These are phyloP conservation scores for Cotesia congregata DNA, from an alignment of 2,888 invertebrate genomes.

Conservation along the genomic window DNA sequence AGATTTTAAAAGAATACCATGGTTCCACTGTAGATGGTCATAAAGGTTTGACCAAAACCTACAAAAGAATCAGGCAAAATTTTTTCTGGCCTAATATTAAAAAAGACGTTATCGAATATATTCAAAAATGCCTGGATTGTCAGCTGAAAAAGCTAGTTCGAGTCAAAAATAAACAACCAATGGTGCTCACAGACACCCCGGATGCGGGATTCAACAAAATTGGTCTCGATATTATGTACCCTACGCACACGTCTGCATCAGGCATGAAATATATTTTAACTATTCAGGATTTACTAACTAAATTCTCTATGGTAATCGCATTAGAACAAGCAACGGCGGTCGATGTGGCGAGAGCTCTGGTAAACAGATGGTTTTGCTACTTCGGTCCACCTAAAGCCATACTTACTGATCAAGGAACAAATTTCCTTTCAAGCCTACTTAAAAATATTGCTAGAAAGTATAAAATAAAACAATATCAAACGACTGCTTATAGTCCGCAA, in stretches of 20 bases:
- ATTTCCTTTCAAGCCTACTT: conserved; percentile 40
- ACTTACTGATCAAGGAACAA: conserved; percentile 40
- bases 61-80: conserved; percentile 35
- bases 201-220: conserved; percentile 34
- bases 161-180: conserved; percentile 39
- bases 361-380: conserved; percentile 27
- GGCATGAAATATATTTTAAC: conserved; percentile 35
- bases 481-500: conserved; percentile 41
- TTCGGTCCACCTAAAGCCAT: conserved; percentile 38
- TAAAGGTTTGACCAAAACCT: conserved; percentile 44
- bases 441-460: conserved; percentile 34
- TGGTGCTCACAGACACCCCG: conserved; percentile 43
- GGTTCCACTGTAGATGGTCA: conserved; percentile 39
- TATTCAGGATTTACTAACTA: conserved; percentile 40
- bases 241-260: conserved; percentile 21
- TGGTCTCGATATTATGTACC: conserved; percentile 37
- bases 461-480: conserved; percentile 25
- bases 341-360: conserved; percentile 33
- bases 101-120: conserved; percentile 34
- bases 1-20: conserved; percentile 41
- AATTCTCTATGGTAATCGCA: conserved; percentile 39
- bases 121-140: conserved; percentile 44
- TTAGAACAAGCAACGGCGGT: conserved; percentile 8
- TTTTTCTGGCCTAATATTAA: conserved; percentile 47
- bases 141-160: conserved; percentile 43